Base-by-base conservation (phyloP, 2,113 vertebrate genomes). In the Genyomyrus donnyi region DNA sequence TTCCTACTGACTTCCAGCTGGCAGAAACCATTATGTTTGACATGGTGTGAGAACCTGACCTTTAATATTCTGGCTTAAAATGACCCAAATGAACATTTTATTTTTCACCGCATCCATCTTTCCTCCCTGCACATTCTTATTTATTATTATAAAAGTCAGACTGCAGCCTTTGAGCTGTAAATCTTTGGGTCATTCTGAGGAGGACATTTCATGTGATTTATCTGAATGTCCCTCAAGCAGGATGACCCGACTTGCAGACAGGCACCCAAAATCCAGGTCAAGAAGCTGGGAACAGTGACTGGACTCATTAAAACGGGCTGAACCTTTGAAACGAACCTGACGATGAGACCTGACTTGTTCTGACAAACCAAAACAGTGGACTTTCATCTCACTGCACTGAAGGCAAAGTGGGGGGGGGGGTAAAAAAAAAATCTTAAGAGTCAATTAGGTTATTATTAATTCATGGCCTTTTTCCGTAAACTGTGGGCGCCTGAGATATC, bases 401-500 rank as follows among this genome's bases (percentile, higher is more conserved):
- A 94, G 92, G 70, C 91, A 92, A 87, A 89, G 94, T 93, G 95
- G 90, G 91, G 93, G 93, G 77, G 50, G 88, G 93, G 92, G 95
- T 91, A 4, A 93, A 93, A 95, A 91, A 96, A 95, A 96, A 96
- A 93, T 85, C 85, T 93, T 92, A 93, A 92, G 95, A 98, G 97
- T 97, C 98, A 97, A 98, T 98, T 97, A 97, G 97, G 96, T 97
- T 95, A 99, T 98, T 98, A 98, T 98, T 98, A 97, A 99, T 99
- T 98, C 98, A 99, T 98, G 97, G 93, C 94, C 93, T 96, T 95
- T 99, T 98, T 98, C 98, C 96, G 97, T 99, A 99, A 99, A 97
- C 96, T 94, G 95, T 94, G 95, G 94, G 95, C 97, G 97, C 98
- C 97, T 96, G 96, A 95, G 95, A 96, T 96, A 95, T 95, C 91